A percentile compares a stretch with the other conserved stretches of the same genome.
Conservation (phyloP, 2,113 vertebrate genomes). For the Pseudopodoces humilis region DNA sequence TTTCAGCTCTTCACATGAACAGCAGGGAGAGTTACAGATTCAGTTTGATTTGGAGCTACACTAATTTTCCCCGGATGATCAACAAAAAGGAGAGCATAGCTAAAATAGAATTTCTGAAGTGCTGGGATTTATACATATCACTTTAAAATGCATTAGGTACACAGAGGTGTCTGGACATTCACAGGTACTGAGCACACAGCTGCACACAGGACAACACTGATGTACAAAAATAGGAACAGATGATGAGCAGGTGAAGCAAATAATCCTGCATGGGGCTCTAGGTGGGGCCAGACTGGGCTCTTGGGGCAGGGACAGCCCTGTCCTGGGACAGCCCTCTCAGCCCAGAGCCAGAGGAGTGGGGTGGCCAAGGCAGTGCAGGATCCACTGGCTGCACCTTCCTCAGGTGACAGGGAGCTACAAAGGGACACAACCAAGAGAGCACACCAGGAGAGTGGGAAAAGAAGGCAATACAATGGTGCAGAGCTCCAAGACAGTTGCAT, state of each 20-base stretch:
- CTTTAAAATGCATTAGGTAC: background rate
- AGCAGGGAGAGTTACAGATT: slow-evolving; percentile 20
- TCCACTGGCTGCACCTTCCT: background rate
- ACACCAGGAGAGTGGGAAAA: background rate
- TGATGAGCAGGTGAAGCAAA: background rate
- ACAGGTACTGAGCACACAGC: background rate
- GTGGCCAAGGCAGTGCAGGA: background rate
- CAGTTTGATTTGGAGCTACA: background rate
- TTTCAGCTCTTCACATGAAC: slow-evolving; percentile 21
- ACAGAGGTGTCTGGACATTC: background rate
- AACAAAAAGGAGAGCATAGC: background rate
- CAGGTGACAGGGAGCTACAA: too few relatives aligned
- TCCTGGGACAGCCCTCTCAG: background rate
- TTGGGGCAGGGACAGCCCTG: background rate
- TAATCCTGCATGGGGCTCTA: background rate
- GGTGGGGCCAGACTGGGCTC: background rate
- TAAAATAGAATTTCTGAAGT: background rate
- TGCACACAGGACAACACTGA: background rate
- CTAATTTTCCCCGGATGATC: background rate
- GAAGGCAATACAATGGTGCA: background rate
- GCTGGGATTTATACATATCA: background rate
- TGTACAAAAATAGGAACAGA: background rate
- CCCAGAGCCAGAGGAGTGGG: background rate
- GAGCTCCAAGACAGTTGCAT: background rate
- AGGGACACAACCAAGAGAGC: background rate